Base-by-base conservation (phyloP, 2,113 vertebrate genomes). In the Phoxinus phoxinus region DNA sequence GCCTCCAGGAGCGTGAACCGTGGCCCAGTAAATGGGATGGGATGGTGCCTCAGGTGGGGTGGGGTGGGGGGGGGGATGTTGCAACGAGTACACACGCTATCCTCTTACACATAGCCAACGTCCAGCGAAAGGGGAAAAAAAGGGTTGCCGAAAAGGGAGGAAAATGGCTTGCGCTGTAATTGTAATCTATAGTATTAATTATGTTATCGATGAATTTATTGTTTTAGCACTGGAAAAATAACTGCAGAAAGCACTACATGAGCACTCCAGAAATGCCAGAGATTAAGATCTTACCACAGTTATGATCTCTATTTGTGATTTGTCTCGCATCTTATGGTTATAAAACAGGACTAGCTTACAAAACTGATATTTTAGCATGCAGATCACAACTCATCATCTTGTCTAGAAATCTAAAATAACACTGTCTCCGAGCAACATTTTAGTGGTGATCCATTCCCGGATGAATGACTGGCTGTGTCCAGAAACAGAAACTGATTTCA, bases 221-320 rank as follows among this genome's bases (percentile, higher is more conserved):
- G 27, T 77, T 25, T 88, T 83, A 85, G 77, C 85, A 81, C 85
- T 59, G 23, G 23, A 69, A 12, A 21, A 79, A 53, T 78, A 82
- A 63, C 89, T 87, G 86, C 76, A 86, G 30, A 81, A 84, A 85
- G 17, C 56, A n/a, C 23, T 23, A 59, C 23, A 59, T 25, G 23
- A 78, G 3, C 84, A 85, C 58, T 86, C 7, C 46, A 48, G 13
- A 48, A 48, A 48, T 13, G 46, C 53, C 63, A 82, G 81, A 92
- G 91, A 93, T 93, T 93, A 93, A 87, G 32, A 78, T 4, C 63
- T 89, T 85, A 89, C 89, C 46, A 84, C 81, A 84, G 32, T 84
- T 84, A 86, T 78, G 93, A 91, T 90, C 69, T 87, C 81, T 84
- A 59, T 81, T 65, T 87, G 67, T 63, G 84, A 82, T 84, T 86